A percentile compares a stretch with the other conserved stretches of the same genome.
Conservation (phyloP, 2,888 invertebrate species). For the Platycheirus albimanus region DNA sequence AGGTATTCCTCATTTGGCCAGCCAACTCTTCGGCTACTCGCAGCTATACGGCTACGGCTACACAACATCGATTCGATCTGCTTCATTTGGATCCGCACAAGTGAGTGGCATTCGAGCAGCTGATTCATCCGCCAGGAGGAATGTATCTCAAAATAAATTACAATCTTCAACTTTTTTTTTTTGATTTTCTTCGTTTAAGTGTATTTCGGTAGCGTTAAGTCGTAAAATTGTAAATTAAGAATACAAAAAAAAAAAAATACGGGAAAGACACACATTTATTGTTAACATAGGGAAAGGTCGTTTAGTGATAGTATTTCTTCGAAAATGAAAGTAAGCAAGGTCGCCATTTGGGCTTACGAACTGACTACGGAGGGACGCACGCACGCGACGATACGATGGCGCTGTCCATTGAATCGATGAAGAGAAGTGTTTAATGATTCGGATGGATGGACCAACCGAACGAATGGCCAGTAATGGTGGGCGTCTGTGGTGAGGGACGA, state of each 20-base stretch:
- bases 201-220: slow-evolving; percentile 63
- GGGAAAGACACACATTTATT: slow-evolving; percentile 50
- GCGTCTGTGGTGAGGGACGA: slow-evolving; percentile 34
- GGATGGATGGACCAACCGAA: slow-evolving; percentile 14
- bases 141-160: slow-evolving; percentile 16
- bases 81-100: slow-evolving; percentile 57
- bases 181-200: no score
- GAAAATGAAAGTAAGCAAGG: slow-evolving; percentile 72
- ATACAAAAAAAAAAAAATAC: slow-evolving; percentile 5
- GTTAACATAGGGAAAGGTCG: slow-evolving; percentile 70
- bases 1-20: slow-evolving; percentile 33
- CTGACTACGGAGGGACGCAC: neutral
- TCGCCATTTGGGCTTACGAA: slow-evolving; percentile 40
- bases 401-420: neutral
- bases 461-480: slow-evolving; percentile 8
- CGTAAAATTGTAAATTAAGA: slow-evolving; percentile 46
- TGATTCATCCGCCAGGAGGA: slow-evolving; percentile 60
- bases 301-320: slow-evolving; percentile 60
- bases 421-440: slow-evolving; percentile 34
- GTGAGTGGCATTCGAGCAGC: slow-evolving; percentile 56
- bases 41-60: no score
- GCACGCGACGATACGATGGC: neutral
- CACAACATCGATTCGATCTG: slow-evolving; percentile 47
- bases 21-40: slow-evolving; percentile 1
- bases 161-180: slow-evolving; percentile 47